Evolutionary conservation across 2,888 invertebrate species (phyloP).

Genomic region (Harpagoxenus sublaevis): DNA sequence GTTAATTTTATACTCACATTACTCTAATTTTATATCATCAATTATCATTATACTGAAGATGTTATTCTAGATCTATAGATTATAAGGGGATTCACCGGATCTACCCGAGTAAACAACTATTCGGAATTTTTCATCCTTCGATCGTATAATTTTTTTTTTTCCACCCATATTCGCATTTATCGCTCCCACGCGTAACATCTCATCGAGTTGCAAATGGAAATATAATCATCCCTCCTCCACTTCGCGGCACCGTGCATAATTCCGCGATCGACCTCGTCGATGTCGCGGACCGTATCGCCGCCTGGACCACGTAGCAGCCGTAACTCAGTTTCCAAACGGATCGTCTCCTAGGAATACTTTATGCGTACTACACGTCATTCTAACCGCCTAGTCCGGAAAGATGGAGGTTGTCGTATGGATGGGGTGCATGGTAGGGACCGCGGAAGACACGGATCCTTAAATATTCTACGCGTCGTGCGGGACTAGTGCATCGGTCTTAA

Average conservation of each 20-base stretch:
- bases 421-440: constrained; percentile 35
- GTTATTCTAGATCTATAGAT: neutral
- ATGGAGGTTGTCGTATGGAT: constrained; percentile 47
- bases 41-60: neutral
- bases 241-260: constrained; percentile 67
- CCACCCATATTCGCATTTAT: constrained; percentile 15
- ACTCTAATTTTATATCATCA: neutral
- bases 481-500: constrained; percentile 70
- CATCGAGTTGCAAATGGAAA: constrained; percentile 60
- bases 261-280: constrained; percentile 55
- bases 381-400: constrained; percentile 38
- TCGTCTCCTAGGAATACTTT: constrained; percentile 84
- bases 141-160: neutral
- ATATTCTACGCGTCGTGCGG: constrained; percentile 81
- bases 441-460: constrained; percentile 75
- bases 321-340: constrained; percentile 84
- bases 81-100: neutral
- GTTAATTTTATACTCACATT: neutral
- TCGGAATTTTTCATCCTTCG: neutral
- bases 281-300: constrained; percentile 68
- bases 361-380: constrained; percentile 80
- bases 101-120: neutral
- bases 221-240: constrained; percentile 54
- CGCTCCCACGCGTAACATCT: constrained; percentile 36
- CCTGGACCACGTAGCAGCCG: constrained; percentile 81